These are phyloP conservation scores for Dipodomys merriami DNA, from an alignment of 2,113 vertebrate species.

Conservation along the genomic window DNA sequence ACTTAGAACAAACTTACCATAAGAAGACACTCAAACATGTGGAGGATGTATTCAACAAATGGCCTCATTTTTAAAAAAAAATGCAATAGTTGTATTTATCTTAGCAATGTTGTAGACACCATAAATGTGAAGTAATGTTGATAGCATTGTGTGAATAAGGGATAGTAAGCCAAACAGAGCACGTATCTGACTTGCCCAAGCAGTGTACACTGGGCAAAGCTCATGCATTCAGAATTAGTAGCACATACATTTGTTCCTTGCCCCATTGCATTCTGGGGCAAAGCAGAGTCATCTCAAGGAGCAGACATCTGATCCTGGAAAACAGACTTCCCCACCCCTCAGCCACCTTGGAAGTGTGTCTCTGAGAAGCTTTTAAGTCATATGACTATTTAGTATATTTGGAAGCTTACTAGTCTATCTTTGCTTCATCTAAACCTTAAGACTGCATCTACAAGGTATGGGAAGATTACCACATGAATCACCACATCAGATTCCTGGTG, in stretches of 20 bases:
- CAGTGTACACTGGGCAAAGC: neutral
- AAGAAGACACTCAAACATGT: neutral
- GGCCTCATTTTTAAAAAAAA: slow-evolving; percentile 7
- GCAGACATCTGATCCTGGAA: neutral
- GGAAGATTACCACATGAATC: neutral
- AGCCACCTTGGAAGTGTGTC: neutral
- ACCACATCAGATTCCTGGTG: neutral
- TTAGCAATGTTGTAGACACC: neutral
- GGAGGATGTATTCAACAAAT: slow-evolving; percentile 24
- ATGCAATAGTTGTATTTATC: neutral
- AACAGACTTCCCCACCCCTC: neutral
- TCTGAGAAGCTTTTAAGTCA: neutral
- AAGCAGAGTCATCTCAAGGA: neutral
- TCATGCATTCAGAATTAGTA: no score
- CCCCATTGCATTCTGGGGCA: neutral
- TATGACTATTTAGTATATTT: neutral
- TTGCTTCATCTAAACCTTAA: neutral
- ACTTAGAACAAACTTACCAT: neutral
- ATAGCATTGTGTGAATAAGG: neutral
- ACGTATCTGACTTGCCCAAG: neutral
- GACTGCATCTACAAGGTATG: neutral
- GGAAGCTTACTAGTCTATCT: neutral
- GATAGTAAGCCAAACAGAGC: neutral
- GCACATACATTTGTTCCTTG: neutral
- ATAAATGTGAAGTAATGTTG: neutral